phyloP scores from a whole-genome alignment of 2,113 vertebrate species.

The Epinephelus cyanopodus region DNA sequence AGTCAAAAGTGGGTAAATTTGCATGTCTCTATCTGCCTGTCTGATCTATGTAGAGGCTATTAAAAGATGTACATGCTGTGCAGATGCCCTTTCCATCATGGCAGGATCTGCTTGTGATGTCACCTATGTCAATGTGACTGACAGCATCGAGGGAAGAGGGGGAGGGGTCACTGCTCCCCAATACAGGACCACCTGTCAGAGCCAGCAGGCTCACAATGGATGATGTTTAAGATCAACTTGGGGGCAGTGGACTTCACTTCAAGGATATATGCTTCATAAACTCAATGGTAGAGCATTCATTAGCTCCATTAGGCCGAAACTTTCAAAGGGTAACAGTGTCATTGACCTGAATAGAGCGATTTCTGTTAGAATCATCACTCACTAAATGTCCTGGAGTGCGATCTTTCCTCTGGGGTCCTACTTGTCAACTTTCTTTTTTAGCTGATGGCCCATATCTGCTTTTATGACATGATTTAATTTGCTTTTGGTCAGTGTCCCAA shows the following conservation, averaged over 20 bases:
- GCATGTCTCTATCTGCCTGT: slow-evolving; percentile 32
- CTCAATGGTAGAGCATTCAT: slow-evolving; percentile 63
- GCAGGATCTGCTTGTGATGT: slow-evolving; percentile 68
- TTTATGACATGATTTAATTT: slow-evolving; percentile 49
- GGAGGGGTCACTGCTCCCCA: slow-evolving; percentile 49
- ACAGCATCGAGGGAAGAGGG: slow-evolving; percentile 53
- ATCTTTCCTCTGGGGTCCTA: slow-evolving; percentile 46
- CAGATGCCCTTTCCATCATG: slow-evolving; percentile 73
- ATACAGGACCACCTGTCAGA: slow-evolving; percentile 75
- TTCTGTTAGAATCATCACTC: slow-evolving; percentile 63
- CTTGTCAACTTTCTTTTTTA: slow-evolving; percentile 43
- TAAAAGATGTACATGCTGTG: slow-evolving; percentile 71
- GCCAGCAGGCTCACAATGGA: slow-evolving; percentile 46
- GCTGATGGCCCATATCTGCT: slow-evolving; percentile 42
- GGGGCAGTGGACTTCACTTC: slow-evolving; percentile 68
- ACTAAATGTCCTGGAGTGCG: slow-evolving; percentile 29
- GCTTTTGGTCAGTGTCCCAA: slow-evolving; percentile 40
- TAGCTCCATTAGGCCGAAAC: slow-evolving; percentile 67
- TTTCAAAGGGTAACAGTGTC: slow-evolving; percentile 62
- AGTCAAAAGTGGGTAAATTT: slow-evolving; percentile 31
- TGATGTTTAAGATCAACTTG: slow-evolving; percentile 66
- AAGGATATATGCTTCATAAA: slow-evolving; percentile 71
- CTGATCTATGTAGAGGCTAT: slow-evolving; percentile 56
- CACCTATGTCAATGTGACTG: slow-evolving; percentile 76
- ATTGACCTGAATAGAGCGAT: slow-evolving; percentile 60